These are phyloP conservation scores for Phenacoccus solenopsis DNA, from an alignment of 1,140 invertebrate genomes.

Conservation along the genomic window DNA sequence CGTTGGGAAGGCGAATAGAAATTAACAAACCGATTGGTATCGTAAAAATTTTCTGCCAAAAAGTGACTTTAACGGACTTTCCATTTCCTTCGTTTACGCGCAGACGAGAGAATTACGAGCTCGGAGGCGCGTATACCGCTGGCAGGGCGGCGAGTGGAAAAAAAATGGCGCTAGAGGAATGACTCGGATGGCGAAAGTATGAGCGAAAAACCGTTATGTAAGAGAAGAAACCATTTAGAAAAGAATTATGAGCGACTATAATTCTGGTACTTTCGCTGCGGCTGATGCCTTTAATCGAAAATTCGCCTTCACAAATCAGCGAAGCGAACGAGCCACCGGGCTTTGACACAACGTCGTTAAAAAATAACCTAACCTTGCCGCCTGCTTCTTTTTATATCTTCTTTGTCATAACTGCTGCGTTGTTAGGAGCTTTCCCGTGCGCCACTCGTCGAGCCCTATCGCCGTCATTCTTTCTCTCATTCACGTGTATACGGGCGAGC, in stretches of 20 bases:
- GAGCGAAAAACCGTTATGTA: conserved; percentile 17
- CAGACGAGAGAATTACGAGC: not conserved
- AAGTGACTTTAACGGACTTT: conserved; percentile 11
- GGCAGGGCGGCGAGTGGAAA: not conserved
- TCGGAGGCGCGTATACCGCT: not conserved
- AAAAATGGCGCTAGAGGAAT: conserved; percentile 8
- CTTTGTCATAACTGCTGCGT: conserved; percentile 6
- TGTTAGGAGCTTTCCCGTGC: not conserved
- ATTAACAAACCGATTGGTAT: not conserved
- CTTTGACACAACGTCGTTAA: conserved; percentile 17
- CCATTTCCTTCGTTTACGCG: conserved; percentile 7
- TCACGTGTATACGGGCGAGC: conserved; percentile 3
- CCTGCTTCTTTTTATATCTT: conserved; percentile 16
- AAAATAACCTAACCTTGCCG: conserved; percentile 16
- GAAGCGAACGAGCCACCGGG: conserved; percentile 16
- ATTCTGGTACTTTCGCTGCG: conserved; percentile 14
- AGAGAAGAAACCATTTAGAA: conserved; percentile 15
- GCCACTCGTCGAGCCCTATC: not conserved
- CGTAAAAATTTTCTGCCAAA: conserved; percentile 6
- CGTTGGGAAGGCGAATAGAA: conserved; percentile 1
- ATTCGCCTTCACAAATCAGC: conserved; percentile 17
- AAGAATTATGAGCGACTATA: conserved; percentile 16
- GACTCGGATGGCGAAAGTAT: conserved; percentile 11
- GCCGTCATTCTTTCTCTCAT: conserved; percentile 8
- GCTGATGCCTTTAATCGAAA: conserved; percentile 17